Base-by-base conservation (phyloP, 2,113 vertebrate species). In the Otolemur garnettii region DNA sequence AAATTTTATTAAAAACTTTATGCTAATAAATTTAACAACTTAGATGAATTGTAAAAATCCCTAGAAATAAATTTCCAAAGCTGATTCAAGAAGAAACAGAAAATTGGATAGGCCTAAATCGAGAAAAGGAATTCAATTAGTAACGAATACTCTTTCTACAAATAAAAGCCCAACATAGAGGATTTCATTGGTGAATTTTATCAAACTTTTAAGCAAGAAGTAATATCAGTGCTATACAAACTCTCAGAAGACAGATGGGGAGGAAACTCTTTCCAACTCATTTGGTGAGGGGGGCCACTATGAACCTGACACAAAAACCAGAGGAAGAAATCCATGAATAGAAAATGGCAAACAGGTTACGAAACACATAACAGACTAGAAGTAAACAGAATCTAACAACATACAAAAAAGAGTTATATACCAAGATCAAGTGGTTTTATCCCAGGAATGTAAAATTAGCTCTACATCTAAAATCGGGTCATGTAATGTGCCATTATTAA, bases 81-180 rank as follows among this genome's bases (percentile, higher is more conserved):
- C 24, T 77, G 59, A 60, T 28, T 72, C 18, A 59, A 62, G 38
- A 95, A 94, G 28, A 68, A n/a, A 88, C 12, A 30, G 75, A 83
- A 95, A 55, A 78, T 50, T 53, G 28, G 74, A 79, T 33, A 68
- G 38, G 55, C 10, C 10, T 74, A 91, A 90, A 66, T 74, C 18
- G 82, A 72, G 33, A 42, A 95, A 93, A 82, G 17, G 87, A 84
- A 78, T 59, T 53, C 35, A 69, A 69, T 91, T 92, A 91, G 35
- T 53, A 94, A 91, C 5, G 69, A 14, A 85, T 88, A 78, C 30
- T 89, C 2, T 87, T 62, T 33, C 30, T 82, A 68, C 8, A 50
- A 53, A 66, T 50, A 53, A 93, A 93, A 79, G 30, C 28, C 22
- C 26, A 79, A 21, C 15, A 4, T 30, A 64, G 19, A 68, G 55